Conservation (phyloP, 2,797 vertebrate species). For the Garrulus glandarius region DNA sequence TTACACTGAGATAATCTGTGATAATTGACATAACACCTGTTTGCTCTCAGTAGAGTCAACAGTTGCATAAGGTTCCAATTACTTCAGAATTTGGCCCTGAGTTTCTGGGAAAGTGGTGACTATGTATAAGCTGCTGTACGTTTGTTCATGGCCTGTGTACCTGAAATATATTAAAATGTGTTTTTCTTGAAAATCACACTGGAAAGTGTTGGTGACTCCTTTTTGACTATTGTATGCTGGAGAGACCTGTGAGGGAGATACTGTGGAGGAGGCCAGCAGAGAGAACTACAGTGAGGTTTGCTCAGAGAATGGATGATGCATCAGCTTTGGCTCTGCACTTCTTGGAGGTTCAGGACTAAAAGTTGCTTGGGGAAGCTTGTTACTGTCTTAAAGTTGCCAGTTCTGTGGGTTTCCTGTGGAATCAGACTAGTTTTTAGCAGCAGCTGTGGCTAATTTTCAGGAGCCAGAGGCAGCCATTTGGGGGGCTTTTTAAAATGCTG, state of each 20-base stretch:
- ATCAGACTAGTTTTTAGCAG: constrained; percentile 42
- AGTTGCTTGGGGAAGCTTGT: constrained; percentile 35
- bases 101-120: constrained; percentile 14
- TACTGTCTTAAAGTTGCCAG: constrained; percentile 49
- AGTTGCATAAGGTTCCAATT: constrained; percentile 22
- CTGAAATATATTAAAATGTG: constrained; percentile 13
- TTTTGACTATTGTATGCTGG: background rate
- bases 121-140: background rate
- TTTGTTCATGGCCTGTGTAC: background rate
- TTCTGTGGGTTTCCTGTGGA: constrained; percentile 69
- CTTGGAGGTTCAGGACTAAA: constrained; percentile 28
- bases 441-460: constrained; percentile 68
- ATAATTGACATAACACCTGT: constrained; percentile 45
- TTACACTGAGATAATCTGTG: constrained; percentile 11
- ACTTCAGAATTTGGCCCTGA: constrained; percentile 8
- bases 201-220: background rate
- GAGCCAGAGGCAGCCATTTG: constrained; percentile 34
- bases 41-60: constrained; percentile 6
- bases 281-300: background rate
- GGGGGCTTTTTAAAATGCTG: background rate
- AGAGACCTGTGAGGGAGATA: background rate
- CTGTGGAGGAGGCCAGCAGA: constrained; percentile 14
- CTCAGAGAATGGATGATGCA: constrained; percentile 37
- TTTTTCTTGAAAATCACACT: constrained; percentile 22
- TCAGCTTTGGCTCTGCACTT: constrained; percentile 37